Evolutionary conservation across 2,797 vertebrate genomes (phyloP), one percentile per base, ranked within the genome.

Genomic region (Ceyx erithaca): DNA sequence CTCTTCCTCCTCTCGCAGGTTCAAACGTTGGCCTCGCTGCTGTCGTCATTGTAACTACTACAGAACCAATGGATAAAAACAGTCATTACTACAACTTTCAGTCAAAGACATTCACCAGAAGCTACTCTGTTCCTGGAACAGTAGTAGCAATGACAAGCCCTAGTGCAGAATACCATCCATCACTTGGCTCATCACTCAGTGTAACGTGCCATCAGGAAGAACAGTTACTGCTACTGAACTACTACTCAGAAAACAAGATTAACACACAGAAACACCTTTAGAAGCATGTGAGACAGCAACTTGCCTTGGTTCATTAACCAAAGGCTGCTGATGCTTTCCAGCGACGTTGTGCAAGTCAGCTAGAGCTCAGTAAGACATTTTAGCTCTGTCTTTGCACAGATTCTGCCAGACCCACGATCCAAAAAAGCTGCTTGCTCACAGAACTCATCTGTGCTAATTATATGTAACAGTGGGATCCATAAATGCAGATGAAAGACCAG

Each of bases 1-100:
- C 99, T 92, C 99, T 98, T 45, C 99, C 99, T 83, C 99, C 99
- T 97, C 99, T 98, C 0, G 99, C 99, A 2, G 99, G 99, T 95
- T 99, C 99, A 97, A 99, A 99, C 0, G 99, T 99, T 16, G 99
- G 99, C 92, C 99, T 98, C 1, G 99, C 99, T 67, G 99, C 99
- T 95, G 99, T 99, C 0, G 99, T 99, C 99, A 99, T 99, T 91
- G 96, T 98, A 75, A 85, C 91, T 40, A 35, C 93, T 93, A 55
- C 10, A 54, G 59, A 87, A 87, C 20, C 20, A 70, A 78, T 40
- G 5, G 23, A 15, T 26, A 84, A 72, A 63, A 70, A 6, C 33
- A 66, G 35, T 12, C 2, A 1, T 69, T 54, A 67, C 18, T 54
- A 31, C 21, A 90, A 41, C 4, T 35, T 17, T 26, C 4, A 69